Percentiles rank a stretch among this genome's conserved stretches.
Evolutionary conservation across 2,113 vertebrate genomes (phyloP).

Genomic region (Varanus salvator): DNA sequence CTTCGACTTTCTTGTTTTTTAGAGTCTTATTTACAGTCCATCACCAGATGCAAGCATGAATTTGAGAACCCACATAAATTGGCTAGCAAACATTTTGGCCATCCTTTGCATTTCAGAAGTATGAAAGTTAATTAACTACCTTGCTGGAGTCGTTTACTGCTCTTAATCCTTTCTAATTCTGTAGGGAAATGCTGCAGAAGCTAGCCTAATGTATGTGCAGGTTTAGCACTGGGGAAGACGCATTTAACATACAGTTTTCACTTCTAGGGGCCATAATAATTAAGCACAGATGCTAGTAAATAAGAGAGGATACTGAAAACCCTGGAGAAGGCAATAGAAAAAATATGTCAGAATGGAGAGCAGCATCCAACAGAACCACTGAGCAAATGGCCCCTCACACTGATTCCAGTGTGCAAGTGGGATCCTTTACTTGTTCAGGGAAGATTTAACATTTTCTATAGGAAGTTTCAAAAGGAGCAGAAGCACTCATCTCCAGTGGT

Average conservation of each 20-base stretch:
- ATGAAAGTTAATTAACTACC: background rate
- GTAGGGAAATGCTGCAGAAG: background rate
- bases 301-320: background rate
- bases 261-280: background rate
- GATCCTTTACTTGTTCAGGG: too few relatives aligned
- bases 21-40: slow-evolving; percentile 51
- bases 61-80: slow-evolving; percentile 50
- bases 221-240: background rate
- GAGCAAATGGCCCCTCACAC: too few relatives aligned
- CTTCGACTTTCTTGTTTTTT: slow-evolving; percentile 2
- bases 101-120: slow-evolving; percentile 37
- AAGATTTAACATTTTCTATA: too few relatives aligned
- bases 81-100: background rate
- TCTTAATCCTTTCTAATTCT: background rate
- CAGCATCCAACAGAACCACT: too few relatives aligned
- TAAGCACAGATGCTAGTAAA: background rate
- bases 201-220: background rate
- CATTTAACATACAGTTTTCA: background rate
- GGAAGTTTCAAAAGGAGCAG: too few relatives aligned
- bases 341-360: background rate
- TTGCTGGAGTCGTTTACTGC: background rate
- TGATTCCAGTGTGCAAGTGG: too few relatives aligned
- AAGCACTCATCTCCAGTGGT: too few relatives aligned
- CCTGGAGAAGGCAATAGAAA: background rate
- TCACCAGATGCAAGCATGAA: slow-evolving; percentile 44